These are phyloP conservation scores for Harpegnathos saltator DNA, from an alignment of 1,140 invertebrate species.

Conservation along the genomic window DNA sequence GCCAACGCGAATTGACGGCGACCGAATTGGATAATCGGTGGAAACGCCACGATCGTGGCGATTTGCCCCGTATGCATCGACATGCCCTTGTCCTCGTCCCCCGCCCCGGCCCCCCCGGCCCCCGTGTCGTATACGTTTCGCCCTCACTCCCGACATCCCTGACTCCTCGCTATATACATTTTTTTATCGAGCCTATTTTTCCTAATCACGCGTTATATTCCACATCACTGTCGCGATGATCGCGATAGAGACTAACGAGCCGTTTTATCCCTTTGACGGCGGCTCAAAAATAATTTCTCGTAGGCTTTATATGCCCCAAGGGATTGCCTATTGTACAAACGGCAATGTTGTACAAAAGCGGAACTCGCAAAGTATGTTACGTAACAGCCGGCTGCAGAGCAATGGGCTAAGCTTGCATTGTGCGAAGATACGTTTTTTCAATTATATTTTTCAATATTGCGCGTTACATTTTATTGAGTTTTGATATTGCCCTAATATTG, in stretches of 20 bases:
- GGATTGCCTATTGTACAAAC: background rate
- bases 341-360: background rate
- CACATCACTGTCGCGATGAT: background rate
- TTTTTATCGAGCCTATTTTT: background rate
- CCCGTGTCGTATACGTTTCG: background rate
- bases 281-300: background rate
- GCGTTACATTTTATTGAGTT: too few relatives aligned
- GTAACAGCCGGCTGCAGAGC: too few relatives aligned
- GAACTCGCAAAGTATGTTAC: background rate
- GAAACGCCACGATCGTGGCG: conserved; percentile 59
- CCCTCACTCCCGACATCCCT: background rate
- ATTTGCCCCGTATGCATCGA: conserved; percentile 7
- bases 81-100: background rate
- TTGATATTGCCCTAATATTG: too few relatives aligned
- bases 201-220: background rate
- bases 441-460: too few relatives aligned
- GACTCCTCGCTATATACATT: background rate
- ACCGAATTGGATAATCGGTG: conserved; percentile 81
- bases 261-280: background rate
- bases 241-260: too few relatives aligned
- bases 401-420: too few relatives aligned
- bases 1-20: conserved; percentile 79
- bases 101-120: too few relatives aligned
- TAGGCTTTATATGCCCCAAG: background rate
- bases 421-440: too few relatives aligned